Conservation (phyloP, 23 tunicate genomes). For the Pegea sp. region DNA sequence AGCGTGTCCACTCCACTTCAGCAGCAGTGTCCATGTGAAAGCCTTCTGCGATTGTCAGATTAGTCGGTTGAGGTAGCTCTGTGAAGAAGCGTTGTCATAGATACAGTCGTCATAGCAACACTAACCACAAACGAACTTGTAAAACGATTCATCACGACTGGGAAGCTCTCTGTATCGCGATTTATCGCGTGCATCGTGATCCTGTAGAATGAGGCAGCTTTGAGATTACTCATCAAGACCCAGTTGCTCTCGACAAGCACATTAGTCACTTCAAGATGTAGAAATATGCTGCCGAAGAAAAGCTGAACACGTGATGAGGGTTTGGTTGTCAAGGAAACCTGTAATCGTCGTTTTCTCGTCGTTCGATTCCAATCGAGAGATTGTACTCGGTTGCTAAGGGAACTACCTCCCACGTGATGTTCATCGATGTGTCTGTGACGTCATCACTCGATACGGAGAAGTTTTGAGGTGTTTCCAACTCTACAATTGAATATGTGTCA, state of each 20-base stretch:
- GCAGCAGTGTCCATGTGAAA: conserved; percentile 95
- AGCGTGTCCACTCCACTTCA: conserved; percentile 45
- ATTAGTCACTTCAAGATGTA: conserved; percentile 9
- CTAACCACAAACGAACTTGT: conserved; percentile 60
- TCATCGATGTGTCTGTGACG: conserved; percentile 59
- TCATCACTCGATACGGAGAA: conserved; percentile 10
- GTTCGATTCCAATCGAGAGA: conserved; percentile 24
- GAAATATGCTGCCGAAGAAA: conserved; percentile 33
- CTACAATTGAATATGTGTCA: conserved; percentile 7
- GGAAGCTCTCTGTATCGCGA: conserved; percentile 47
- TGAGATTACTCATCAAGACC: conserved; percentile 5
- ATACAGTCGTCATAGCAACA: neutral
- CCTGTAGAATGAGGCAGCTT: conserved; percentile 59
- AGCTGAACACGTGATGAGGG: too few relatives aligned
- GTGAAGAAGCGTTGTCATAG: neutral
- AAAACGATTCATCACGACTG: conserved; percentile 19
- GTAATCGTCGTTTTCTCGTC: conserved; percentile 41
- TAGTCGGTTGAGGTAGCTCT: conserved; percentile 48
- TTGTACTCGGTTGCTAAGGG: conserved; percentile 40
- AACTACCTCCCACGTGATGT: conserved; percentile 49
- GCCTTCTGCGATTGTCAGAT: conserved; percentile 10
- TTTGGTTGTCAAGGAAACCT: conserved; percentile 7
- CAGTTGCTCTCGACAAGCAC: conserved; percentile 9
- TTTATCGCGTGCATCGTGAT: conserved; percentile 51
- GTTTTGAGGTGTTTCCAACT: conserved; percentile 59